Conservation (phyloP, 2,797 vertebrate genomes). For the Sarcoramphus papa region DNA sequence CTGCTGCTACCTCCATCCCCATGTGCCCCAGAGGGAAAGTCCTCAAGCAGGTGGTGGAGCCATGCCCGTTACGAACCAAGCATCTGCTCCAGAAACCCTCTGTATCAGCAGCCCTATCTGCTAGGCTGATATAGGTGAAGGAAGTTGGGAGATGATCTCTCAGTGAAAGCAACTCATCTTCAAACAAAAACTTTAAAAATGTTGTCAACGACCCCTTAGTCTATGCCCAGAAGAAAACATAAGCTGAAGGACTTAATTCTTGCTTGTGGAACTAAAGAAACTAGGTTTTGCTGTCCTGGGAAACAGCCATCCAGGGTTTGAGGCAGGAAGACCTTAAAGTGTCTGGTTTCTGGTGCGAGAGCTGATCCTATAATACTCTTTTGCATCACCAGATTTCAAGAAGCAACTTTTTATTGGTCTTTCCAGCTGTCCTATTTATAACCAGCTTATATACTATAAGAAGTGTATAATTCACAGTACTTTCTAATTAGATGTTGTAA, state of each 20-base stretch:
- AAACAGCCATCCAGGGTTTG: background rate
- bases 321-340: background rate
- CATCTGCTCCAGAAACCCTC: background rate
- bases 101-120: background rate
- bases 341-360: background rate
- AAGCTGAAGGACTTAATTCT: background rate
- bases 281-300: background rate
- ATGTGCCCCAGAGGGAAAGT: background rate
- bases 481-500: constrained; percentile 21
- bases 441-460: background rate
- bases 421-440: background rate
- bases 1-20: background rate
- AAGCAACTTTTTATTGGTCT: background rate
- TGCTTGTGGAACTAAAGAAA: background rate
- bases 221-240: background rate
- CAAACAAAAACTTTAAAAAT: background rate
- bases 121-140: background rate
- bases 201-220: background rate
- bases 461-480: background rate
- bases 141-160: background rate
- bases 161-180: background rate
- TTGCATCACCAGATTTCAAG: background rate
- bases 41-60: background rate
- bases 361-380: background rate
- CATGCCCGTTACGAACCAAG: background rate